A percentile compares a stretch with the other conserved stretches of the same genome.
phyloP scores from a whole-genome alignment of 2,888 invertebrate species.

The Drosophila emarginata region DNA sequence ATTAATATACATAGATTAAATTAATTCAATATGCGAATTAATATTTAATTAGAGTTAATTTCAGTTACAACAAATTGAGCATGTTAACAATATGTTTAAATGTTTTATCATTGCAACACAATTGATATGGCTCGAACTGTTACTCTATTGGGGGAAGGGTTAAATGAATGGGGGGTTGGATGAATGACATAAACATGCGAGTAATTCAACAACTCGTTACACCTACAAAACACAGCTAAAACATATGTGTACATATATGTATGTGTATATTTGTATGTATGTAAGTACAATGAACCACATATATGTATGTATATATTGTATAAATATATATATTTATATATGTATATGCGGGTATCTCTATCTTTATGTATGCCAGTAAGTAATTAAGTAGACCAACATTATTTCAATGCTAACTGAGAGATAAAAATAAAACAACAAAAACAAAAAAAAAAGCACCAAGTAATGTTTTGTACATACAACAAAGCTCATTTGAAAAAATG shows the following conservation, averaged over 20 bases:
- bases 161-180: neutral
- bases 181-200: slow-evolving; percentile 3
- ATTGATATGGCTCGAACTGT: slow-evolving; percentile 19
- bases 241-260: neutral
- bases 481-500: slow-evolving; percentile 2
- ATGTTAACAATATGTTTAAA: slow-evolving; percentile 57
- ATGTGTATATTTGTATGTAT: neutral
- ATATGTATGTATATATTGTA: neutral
- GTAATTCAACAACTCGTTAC: slow-evolving; percentile 1
- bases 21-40: neutral
- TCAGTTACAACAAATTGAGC: slow-evolving; percentile 47
- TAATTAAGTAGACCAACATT: slow-evolving; percentile 21
- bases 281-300: neutral
- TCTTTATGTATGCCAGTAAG: slow-evolving; percentile 4
- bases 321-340: neutral
- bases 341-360: neutral
- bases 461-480: neutral
- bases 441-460: neutral
- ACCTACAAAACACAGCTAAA: neutral
- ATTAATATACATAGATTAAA: neutral
- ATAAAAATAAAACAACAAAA: slow-evolving; percentile 14
- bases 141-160: neutral
- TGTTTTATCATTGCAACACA: slow-evolving; percentile 47
- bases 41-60: slow-evolving; percentile 6
- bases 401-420: slow-evolving; percentile 10